phyloP scores from a whole-genome alignment of 2,888 invertebrate species.

The Dolomedes plantarius region DNA sequence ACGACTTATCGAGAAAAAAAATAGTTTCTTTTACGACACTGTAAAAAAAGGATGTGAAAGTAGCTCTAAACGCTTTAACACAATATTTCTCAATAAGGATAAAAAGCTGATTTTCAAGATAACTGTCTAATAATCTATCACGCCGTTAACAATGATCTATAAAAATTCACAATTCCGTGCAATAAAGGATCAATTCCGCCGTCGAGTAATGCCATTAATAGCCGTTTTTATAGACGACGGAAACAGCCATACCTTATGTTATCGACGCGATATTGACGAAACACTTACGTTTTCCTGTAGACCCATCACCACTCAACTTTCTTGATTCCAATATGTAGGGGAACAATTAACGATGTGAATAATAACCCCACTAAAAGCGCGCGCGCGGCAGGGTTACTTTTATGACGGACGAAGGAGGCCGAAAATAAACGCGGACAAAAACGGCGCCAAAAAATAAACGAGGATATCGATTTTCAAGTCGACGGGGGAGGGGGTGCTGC shows the following conservation, averaged over 20 bases:
- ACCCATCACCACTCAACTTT: background rate
- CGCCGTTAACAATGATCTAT: background rate
- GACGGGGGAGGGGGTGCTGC: too few relatives aligned
- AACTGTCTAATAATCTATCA: background rate
- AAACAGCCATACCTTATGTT: background rate
- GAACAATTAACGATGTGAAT: conserved; percentile 40
- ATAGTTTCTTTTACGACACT: background rate
- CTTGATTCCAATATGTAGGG: conserved; percentile 10
- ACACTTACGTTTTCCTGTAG: background rate
- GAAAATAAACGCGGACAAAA: conserved; percentile 19
- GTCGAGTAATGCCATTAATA: background rate
- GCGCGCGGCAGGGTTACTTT: conserved; percentile 19
- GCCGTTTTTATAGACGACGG: background rate
- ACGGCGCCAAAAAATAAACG: conserved; percentile 8
- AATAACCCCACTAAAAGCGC: conserved; percentile 26
- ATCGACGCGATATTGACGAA: conserved; percentile 1
- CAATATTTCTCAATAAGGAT: background rate
- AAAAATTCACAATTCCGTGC: background rate
- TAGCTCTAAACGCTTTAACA: background rate
- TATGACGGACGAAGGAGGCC: conserved; percentile 8
- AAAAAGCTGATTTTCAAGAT: background rate
- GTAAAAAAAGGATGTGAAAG: background rate
- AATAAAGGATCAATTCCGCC: background rate
- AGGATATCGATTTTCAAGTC: conserved; percentile 33
- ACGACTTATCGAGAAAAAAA: too few relatives aligned